A percentile compares a stretch with the other conserved stretches of the same genome.
phyloP scores from a whole-genome alignment of 2,113 vertebrate genomes.

The Campylorhamphus procurvoides region DNA sequence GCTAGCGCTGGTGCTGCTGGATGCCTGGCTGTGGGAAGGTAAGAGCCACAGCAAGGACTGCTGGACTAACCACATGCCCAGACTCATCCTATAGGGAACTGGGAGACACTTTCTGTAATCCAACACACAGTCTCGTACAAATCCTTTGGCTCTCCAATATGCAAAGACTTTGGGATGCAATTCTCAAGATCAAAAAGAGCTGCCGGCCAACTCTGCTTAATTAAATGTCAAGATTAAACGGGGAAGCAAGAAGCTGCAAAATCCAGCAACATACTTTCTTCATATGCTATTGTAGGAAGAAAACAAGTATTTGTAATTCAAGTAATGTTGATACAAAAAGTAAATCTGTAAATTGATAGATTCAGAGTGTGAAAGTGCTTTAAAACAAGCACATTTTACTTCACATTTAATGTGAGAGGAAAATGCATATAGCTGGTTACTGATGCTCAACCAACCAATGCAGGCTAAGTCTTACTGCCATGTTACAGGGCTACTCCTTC shows the following conservation, averaged over 20 bases:
- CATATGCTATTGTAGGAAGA: not conserved
- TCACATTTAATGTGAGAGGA: not conserved
- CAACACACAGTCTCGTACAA: fast-evolving
- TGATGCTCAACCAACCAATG: not conserved
- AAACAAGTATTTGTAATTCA: not conserved
- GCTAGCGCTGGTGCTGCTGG: not conserved
- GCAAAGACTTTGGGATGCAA: not conserved
- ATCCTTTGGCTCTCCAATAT: not conserved
- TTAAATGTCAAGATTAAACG: not conserved
- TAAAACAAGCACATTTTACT: not conserved
- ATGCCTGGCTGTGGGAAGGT: not conserved
- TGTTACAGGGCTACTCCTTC: not conserved
- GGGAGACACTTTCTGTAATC: not conserved
- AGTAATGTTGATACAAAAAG: not conserved
- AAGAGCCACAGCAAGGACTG: not conserved
- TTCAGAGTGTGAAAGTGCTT: fast-evolving
- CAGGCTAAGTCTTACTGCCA: not conserved
- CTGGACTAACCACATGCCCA: not conserved
- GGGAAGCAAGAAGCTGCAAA: not conserved
- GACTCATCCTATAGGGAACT: not conserved
- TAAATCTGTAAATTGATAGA: not conserved
- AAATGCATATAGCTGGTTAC: not conserved
- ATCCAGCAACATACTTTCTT: not conserved
- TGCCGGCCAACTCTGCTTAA: not conserved
- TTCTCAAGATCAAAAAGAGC: not conserved